phyloP scores from a whole-genome alignment of 1,140 invertebrate species.

The Coenobita brevimanus region DNA sequence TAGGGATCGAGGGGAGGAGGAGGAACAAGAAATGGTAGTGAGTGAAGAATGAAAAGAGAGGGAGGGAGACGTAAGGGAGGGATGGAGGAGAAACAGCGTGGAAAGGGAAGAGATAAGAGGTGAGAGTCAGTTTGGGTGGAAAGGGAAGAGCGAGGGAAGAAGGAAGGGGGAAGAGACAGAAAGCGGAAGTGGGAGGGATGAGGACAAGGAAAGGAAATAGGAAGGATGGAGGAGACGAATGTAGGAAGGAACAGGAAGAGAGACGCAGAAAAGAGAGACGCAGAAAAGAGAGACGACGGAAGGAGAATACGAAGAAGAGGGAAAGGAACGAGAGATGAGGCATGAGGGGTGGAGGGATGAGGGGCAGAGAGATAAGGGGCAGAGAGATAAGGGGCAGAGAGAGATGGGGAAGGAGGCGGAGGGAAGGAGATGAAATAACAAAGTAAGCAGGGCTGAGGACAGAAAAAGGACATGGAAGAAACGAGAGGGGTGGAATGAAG shows the following conservation, averaged over 20 bases:
- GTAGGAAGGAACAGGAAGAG: background rate
- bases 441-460: too few relatives aligned
- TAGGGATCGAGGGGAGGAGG: background rate
- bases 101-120: background rate
- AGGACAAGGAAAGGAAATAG: background rate
- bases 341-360: background rate
- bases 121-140: background rate
- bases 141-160: background rate
- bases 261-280: background rate
- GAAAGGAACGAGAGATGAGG: too few relatives aligned
- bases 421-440: too few relatives aligned
- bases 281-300: too few relatives aligned
- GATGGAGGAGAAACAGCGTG: background rate
- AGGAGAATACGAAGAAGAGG: background rate
- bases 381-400: background rate
- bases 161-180: background rate
- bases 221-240: background rate
- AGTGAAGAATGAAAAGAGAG: background rate
- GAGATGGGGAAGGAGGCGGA: background rate
- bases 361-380: too few relatives aligned
- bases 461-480: too few relatives aligned
- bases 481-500: too few relatives aligned
- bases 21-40: background rate
- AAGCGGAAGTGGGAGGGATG: background rate
- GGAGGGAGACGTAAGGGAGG: background rate